Evolutionary conservation across 2,113 vertebrate genomes (phyloP).

Genomic region (Azemiops feae): DNA sequence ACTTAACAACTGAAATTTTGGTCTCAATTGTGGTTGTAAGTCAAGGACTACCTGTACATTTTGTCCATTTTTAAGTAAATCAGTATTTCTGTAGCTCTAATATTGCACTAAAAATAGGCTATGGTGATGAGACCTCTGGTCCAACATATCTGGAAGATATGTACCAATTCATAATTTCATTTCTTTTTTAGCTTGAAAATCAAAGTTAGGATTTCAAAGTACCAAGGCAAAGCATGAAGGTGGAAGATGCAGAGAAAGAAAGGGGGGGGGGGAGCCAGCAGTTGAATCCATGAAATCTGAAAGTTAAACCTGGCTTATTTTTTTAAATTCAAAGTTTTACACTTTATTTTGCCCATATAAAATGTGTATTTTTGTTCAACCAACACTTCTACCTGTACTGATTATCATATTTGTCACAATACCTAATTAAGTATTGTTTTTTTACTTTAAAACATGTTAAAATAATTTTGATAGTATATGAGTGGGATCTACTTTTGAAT

Average conservation of each 20-base stretch:
- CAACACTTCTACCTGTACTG: background rate
- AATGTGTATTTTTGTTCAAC: background rate
- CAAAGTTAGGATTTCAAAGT: background rate
- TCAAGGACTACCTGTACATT: background rate
- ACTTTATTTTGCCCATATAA: background rate
- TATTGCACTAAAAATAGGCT: background rate
- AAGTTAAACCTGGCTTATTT: background rate
- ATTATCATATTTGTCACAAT: background rate
- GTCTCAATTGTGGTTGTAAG: background rate
- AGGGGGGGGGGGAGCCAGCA: background rate
- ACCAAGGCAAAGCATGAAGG: background rate
- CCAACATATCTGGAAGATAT: background rate
- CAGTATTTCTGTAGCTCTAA: background rate
- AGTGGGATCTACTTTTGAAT: background rate
- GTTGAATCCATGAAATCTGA: background rate
- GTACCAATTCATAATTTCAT: no score
- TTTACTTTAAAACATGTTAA: background rate
- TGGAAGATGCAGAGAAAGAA: background rate
- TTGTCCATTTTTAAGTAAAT: background rate
- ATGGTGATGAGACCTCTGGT: background rate
- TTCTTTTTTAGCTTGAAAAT: background rate
- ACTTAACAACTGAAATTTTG: background rate
- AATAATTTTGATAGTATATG: background rate
- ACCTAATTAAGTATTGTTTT: background rate
- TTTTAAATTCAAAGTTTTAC: background rate